Conservation (phyloP, 2,888 invertebrate genomes). For the Sesia apiformis region DNA sequence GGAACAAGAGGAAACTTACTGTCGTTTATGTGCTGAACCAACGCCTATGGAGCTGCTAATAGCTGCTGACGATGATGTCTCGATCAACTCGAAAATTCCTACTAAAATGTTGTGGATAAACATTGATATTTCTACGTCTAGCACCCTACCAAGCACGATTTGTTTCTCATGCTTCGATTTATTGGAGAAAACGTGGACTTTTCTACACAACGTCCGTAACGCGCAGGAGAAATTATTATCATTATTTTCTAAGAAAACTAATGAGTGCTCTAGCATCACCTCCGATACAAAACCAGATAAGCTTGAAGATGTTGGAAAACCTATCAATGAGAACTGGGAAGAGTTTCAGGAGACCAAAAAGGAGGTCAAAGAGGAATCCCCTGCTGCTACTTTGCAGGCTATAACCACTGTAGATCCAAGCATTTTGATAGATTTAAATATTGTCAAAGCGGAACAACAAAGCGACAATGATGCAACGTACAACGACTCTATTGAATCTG, state of each 20-base stretch:
- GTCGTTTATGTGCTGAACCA: constrained; percentile 59
- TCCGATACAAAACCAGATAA: constrained; percentile 12
- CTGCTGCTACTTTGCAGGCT: constrained; percentile 17
- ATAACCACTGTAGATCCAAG: constrained; percentile 24
- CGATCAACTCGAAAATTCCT: constrained; percentile 41
- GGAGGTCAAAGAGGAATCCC: constrained; percentile 39
- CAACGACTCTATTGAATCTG: constrained; percentile 12
- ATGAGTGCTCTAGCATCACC: constrained; percentile 8
- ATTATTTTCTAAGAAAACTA: constrained; percentile 26
- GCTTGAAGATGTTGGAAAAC: constrained; percentile 28
- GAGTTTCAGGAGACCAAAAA: constrained; percentile 36
- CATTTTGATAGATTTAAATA: constrained; percentile 20
- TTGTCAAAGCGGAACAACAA: constrained; percentile 33
- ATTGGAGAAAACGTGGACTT: constrained; percentile 56
- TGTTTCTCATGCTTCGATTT: constrained; percentile 62
- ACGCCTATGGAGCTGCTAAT: constrained; percentile 45
- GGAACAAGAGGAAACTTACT: constrained; percentile 40
- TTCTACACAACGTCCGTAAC: constrained; percentile 44
- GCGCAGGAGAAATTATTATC: constrained; percentile 46
- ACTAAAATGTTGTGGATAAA: constrained; percentile 62
- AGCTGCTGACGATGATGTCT: constrained; percentile 47
- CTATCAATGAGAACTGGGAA: constrained; percentile 50
- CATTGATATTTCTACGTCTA: constrained; percentile 37
- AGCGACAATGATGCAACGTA: constrained; percentile 20
- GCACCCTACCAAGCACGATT: constrained; percentile 46